Percentiles rank a stretch among this genome's conserved stretches.
Evolutionary conservation across 2,888 invertebrate species (phyloP).

Genomic region (Hypselothyrea guttata): DNA sequence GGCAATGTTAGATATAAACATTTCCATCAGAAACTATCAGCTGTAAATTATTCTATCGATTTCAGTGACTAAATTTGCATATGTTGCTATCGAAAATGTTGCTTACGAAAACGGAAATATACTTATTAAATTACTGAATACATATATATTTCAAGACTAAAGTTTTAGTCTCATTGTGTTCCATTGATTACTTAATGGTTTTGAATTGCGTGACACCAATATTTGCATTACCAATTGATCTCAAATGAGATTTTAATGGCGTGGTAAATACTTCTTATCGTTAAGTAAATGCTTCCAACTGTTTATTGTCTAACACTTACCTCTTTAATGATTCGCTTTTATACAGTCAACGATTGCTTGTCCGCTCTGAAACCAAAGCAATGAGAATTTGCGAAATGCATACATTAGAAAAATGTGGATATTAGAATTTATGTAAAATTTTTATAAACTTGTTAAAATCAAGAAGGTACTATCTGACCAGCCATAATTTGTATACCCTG

Average conservation of each 20-base stretch:
- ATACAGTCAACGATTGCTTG: neutral
- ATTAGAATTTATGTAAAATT: no score
- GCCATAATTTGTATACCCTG: no score
- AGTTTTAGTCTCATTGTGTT: no score
- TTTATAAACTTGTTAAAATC: no score
- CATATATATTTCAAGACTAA: neutral
- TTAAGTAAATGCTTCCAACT: constrained; percentile 8
- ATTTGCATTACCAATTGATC: constrained; percentile 18
- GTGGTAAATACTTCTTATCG: constrained; percentile 27
- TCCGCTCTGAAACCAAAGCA: constrained; percentile 18
- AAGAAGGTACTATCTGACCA: no score
- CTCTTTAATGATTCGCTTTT: constrained; percentile 30
- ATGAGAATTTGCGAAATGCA: constrained; percentile 4
- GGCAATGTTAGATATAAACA: no score
- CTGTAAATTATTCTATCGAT: no score
- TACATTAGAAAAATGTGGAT: constrained; percentile 1
- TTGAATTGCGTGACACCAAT: constrained; percentile 14
- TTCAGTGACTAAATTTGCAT: no score
- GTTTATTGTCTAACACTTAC: constrained; percentile 38
- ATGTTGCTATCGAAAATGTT: no score
- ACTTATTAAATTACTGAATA: neutral
- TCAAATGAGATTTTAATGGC: constrained; percentile 41
- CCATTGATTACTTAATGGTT: constrained; percentile 6
- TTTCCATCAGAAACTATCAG: no score
- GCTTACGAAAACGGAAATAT: no score